These are phyloP conservation scores for Vidua macroura DNA, from an alignment of 2,113 vertebrate genomes.

Conservation along the genomic window DNA sequence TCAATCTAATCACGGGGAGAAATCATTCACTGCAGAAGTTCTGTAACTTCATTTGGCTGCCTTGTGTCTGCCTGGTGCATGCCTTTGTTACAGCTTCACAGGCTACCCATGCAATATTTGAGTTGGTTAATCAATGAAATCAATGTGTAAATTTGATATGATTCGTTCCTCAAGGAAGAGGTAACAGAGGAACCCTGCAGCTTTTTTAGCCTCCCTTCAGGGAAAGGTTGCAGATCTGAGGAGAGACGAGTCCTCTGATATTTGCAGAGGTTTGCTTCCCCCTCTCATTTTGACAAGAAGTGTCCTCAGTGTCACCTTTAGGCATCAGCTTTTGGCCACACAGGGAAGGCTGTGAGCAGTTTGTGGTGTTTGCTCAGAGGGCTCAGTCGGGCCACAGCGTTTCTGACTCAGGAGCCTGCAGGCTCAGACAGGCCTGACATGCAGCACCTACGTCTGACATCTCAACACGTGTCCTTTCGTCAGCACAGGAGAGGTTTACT, in stretches of 20 bases:
- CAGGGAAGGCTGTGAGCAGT: neutral
- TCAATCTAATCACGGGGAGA: slow-evolving; percentile 32
- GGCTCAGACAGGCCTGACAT: neutral
- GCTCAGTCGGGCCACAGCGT: neutral
- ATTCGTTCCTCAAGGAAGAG: neutral
- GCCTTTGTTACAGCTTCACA: neutral
- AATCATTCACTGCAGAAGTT: neutral
- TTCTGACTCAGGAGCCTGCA: neutral
- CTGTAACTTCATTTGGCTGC: neutral
- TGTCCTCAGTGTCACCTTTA: neutral
- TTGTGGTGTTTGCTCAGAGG: neutral
- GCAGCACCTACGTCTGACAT: neutral
- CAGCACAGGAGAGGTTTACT: neutral
- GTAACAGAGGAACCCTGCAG: neutral
- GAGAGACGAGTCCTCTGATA: neutral
- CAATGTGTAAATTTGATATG: neutral
- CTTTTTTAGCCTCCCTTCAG: neutral
- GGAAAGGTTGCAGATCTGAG: neutral
- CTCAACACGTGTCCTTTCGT: neutral
- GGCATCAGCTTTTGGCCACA: rapidly evolving
- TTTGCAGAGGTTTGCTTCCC: neutral
- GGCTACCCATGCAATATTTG: neutral
- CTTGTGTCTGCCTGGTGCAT: neutral
- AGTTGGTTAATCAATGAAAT: neutral
- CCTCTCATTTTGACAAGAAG: neutral